Evolutionary conservation across 2,113 vertebrate species (phyloP), one percentile per base, ranked within the genome.

Genomic region (Centrocercus urophasianus): DNA sequence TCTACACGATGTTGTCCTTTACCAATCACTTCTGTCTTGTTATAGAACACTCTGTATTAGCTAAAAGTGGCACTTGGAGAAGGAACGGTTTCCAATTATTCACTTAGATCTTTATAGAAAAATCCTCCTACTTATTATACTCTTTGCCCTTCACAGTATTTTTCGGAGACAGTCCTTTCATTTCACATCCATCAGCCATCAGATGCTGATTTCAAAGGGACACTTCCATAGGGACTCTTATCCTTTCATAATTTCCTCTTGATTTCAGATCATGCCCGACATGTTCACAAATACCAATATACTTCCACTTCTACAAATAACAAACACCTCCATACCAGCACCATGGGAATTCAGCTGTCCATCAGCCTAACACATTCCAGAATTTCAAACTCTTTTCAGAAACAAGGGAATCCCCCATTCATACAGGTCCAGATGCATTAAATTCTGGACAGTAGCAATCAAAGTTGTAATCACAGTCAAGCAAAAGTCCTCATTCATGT

Each of bases 181-280:
- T 67, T 93, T 96, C 89, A 85, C 52, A 83, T 84, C 93, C 91
- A 80, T 96, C 94, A 96, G 65, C 93, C 86, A 95, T 90, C 85
- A 93, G 66, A 52, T 71, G 61, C 72, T 73, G 71, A 93, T 83
- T 94, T 82, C 92, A 94, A 96, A 91, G 89, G 79, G 93, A 83
- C 84, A 52, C 30, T 89, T 95, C 85, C 89, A 93, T 2, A 79
- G 81, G 73, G 90, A 90, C 89, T 81, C 89, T 77, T 36, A 90
- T 8, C 75, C 89, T 93, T 91, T 86, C 83, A 71, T 52, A 71
- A 89, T 64, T 90, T 91, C 79, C 52, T 76, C 61, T 84, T 71
- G 48, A 73, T 89, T 95, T 74, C 89, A 81, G 69, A 93, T 83
- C 79, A 83, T 63, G 47, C 47, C 59, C 59, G 60, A 95, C 80